Base-by-base conservation (phyloP, 2,113 vertebrate species). In the Archocentrus centrarchus region DNA sequence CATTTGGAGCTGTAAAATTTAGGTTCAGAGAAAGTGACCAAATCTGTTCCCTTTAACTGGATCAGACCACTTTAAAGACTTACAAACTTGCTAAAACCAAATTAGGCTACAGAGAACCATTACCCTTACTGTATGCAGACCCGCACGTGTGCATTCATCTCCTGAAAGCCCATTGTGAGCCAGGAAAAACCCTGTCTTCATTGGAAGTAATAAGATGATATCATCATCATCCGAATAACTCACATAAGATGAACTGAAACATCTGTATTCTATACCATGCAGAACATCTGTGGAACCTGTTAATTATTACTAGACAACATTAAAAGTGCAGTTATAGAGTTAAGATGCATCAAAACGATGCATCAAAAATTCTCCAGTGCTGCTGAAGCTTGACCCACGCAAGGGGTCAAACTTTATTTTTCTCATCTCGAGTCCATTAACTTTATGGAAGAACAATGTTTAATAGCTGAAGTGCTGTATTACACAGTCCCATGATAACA, bases 241-340 rank as follows among this genome's bases (percentile, higher is more conserved):
- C 68, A 73, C 68, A 73, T 32, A 73, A 55, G 68, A 73, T 55
- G 24, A 55, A 30, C 53, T 32, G 44, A 53, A 73, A 73, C 44
- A 55, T 73, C 27, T 73, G 68, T 73, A n/a, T 35, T 55, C 68
- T 73, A 17, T 55, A 55, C 47, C 68, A 73, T 55, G 27, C 17
- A 55, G 68, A 73, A 73, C 66, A 53, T 73, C 30, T 53, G 44
- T 27, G 53, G 66, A 73, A 73, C 47, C 68, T 73, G 27, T 73
- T 73, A 53, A 9, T 32, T 32, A 30, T 73, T 32, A 73, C 68
- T 53, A 53, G 47, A n/a, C 47, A 53, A 53, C 50, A 32, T 70
- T 53, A 70, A 6, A 73, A 20, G 50, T 6, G 32, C 27, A 55
- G 47, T 53, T 53, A 73, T 22, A 73, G 50, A 53, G 3, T 7